A percentile compares a stretch with the other conserved stretches of the same genome.
Conservation (phyloP, 23 tunicate species). For the Corella eumyota region DNA sequence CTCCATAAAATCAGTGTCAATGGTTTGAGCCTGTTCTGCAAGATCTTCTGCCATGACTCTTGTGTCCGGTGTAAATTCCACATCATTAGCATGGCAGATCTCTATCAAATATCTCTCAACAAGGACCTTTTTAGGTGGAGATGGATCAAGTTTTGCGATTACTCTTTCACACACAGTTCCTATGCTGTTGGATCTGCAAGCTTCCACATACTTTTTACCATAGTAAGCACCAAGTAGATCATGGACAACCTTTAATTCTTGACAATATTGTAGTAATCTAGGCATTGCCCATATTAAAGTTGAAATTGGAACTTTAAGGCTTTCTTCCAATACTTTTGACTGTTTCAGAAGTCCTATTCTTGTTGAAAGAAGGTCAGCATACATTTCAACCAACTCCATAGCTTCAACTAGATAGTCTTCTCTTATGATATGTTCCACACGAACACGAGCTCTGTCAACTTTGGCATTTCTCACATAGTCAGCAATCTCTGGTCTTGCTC, state of each 20-base stretch:
- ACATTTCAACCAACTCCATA: constrained; percentile 92
- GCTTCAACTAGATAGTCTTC: constrained; percentile 97
- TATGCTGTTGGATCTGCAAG: constrained; percentile 47
- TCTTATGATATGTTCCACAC: constrained; percentile 82
- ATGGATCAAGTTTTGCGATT: constrained; percentile 64
- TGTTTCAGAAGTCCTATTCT: constrained; percentile 30
- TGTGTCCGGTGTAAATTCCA: constrained; percentile 80
- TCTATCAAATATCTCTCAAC: constrained; percentile 85
- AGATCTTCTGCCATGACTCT: constrained; percentile 49
- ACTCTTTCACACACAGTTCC: constrained; percentile 83
- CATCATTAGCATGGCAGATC: constrained; percentile 70
- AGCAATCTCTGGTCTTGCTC: constrained; percentile 85
- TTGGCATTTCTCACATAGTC: constrained; percentile 72
- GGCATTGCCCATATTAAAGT: constrained; percentile 84
- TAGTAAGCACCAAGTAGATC: constrained; percentile 61
- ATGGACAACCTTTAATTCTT: constrained; percentile 54
- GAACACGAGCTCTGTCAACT: constrained; percentile 71
- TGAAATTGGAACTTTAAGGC: constrained; percentile 68
- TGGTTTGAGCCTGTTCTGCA: constrained; percentile 9
- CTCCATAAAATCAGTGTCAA: constrained; percentile 68
- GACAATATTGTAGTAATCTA: constrained; percentile 36
- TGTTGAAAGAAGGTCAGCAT: constrained; percentile 47
- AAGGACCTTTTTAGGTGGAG: constrained; percentile 67
- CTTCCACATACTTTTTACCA: constrained; percentile 83
- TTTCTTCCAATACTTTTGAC: constrained; percentile 69